Conservation (phyloP, 2,113 vertebrate species). For the Naja naja region DNA sequence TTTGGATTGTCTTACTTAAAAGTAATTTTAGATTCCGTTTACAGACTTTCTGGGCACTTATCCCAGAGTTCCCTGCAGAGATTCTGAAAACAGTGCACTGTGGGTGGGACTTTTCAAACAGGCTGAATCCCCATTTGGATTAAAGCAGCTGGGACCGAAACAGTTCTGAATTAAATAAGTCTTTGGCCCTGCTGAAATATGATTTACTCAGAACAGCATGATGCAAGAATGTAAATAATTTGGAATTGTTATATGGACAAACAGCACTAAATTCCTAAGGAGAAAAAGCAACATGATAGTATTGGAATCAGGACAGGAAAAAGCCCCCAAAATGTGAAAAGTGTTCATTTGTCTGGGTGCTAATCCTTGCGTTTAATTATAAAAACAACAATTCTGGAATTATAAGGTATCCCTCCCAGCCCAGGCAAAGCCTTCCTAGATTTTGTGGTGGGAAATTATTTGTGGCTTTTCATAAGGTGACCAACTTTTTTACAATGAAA, state of each 20-base stretch:
- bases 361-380: conserved; percentile 1
- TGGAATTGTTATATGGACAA: conserved; percentile 1
- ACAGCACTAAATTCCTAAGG: not conserved
- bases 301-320: not conserved
- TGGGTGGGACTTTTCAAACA: conserved; percentile 16
- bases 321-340: conserved; percentile 19
- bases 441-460: not conserved
- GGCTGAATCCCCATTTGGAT: not conserved
- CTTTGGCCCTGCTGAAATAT: conserved; percentile 9
- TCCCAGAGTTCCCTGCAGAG: conserved; percentile 8
- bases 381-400: conserved; percentile 21
- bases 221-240: conserved; percentile 6
- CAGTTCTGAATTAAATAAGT: not conserved
- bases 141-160: conserved; percentile 9
- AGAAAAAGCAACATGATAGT: not conserved
- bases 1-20: conserved; percentile 18
- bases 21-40: conserved; percentile 24
- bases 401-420: not conserved
- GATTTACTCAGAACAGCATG: not conserved
- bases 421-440: not conserved
- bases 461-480: no score
- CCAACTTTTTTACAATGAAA: no score
- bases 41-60: not conserved
- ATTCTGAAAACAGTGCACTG: not conserved
- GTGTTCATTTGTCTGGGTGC: conserved; percentile 30